phyloP scores from a whole-genome alignment of 64 coral and sea anemone species.

The Montipora foliosa region DNA sequence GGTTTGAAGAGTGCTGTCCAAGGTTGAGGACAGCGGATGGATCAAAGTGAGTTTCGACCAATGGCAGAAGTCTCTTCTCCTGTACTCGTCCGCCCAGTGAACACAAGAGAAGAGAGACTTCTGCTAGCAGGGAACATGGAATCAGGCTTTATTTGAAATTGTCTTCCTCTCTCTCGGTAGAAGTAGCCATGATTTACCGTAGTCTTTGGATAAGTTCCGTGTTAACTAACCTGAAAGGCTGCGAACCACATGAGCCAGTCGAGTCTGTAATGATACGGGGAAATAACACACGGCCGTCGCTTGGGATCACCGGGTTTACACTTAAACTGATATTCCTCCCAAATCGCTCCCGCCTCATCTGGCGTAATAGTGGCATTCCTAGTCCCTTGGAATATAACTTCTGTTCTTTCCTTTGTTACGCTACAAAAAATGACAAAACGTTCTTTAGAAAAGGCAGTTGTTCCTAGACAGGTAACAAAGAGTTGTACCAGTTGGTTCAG shows the following conservation, averaged over 20 bases:
- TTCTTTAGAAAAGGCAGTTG: neutral
- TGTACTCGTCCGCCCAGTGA: no score
- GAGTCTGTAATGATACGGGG: conserved; percentile 97
- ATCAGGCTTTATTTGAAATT: no score
- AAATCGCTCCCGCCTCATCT: conserved; percentile 81
- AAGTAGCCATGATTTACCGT: no score
- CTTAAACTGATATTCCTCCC: conserved; percentile 98
- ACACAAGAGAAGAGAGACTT: no score
- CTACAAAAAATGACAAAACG: conserved; percentile 33
- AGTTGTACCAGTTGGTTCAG: no score
- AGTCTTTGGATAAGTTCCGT: neutral
- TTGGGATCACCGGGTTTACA: conserved; percentile 94
- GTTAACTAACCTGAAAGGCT: conserved; percentile 91
- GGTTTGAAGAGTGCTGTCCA: no score
- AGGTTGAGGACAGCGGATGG: no score
- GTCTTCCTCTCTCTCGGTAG: no score
- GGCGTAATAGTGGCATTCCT: conserved; percentile 82
- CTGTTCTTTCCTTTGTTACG: conserved; percentile 95
- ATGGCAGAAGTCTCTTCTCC: no score
- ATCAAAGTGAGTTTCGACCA: no score
- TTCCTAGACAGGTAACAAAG: no score
- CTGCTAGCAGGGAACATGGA: no score
- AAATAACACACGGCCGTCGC: conserved; percentile 91
- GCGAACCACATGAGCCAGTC: conserved; percentile 99
- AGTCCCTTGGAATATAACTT: conserved; percentile 97